A percentile compares a stretch with the other conserved stretches of the same genome.
phyloP scores from a whole-genome alignment of 2,797 vertebrate genomes.

The Pseudocheirus occidentalis region DNA sequence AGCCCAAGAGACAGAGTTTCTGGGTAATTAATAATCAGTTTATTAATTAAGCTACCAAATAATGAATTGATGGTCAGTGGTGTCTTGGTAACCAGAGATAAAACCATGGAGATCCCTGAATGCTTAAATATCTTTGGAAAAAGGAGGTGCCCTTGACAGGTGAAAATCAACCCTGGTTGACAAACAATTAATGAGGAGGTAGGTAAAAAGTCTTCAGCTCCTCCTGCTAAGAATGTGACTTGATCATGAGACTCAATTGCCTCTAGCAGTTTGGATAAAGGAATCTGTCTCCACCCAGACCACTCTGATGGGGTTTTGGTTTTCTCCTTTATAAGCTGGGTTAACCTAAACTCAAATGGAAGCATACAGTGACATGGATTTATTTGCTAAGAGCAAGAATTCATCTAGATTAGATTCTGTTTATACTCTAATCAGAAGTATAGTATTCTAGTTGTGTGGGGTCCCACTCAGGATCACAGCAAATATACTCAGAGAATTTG shows the following conservation, averaged over 20 bases:
- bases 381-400: neutral
- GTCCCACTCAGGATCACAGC: neutral
- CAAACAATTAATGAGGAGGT: neutral
- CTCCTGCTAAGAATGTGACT: neutral
- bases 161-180: neutral
- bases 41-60: neutral
- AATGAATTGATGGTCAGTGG: neutral
- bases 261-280: neutral
- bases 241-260: neutral
- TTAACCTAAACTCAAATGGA: neutral
- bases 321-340: neutral
- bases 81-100: neutral
- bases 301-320: neutral
- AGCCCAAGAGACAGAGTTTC: neutral
- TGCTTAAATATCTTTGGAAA: neutral
- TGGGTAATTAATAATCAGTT: neutral
- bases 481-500: neutral
- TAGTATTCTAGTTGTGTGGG: neutral
- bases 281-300: neutral
- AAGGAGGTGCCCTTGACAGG: neutral
- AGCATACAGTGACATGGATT: neutral
- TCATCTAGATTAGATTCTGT: neutral
- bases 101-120: neutral
- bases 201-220: neutral
- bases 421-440: neutral